Conservation (phyloP, 2,797 vertebrate genomes). For the Microctenopoma stevenorrisi region DNA sequence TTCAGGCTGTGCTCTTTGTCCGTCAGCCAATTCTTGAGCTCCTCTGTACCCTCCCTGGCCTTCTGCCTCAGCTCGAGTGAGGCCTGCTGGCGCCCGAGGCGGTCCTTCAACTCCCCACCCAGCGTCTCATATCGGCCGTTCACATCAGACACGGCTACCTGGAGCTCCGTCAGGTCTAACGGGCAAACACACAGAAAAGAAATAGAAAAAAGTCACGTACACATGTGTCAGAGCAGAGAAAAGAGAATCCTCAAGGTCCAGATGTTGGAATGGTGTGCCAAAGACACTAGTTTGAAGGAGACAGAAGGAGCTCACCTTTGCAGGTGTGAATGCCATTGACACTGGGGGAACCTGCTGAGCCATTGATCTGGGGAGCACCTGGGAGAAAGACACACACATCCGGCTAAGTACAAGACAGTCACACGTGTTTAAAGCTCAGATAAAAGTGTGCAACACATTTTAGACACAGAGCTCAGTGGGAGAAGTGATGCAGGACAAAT, state of each 20-base stretch:
- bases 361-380: slow-evolving; percentile 89
- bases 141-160: slow-evolving; percentile 92
- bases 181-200: background rate
- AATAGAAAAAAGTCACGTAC: too few relatives aligned
- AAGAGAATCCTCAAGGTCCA: too few relatives aligned
- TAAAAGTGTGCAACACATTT: background rate
- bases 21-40: slow-evolving; percentile 88
- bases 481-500: background rate
- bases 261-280: too few relatives aligned
- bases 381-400: slow-evolving; percentile 78
- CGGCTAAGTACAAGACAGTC: slow-evolving; percentile 50
- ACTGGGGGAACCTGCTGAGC: slow-evolving; percentile 87
- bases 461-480: slow-evolving; percentile 2
- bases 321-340: slow-evolving; percentile 99
- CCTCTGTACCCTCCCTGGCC: slow-evolving; percentile 83
- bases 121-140: slow-evolving; percentile 87
- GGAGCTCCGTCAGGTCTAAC: slow-evolving; percentile 95
- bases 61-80: slow-evolving; percentile 86
- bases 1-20: slow-evolving; percentile 86
- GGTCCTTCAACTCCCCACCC: slow-evolving; percentile 84
- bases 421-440: slow-evolving; percentile 18
- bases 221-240: background rate
- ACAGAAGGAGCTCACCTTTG: slow-evolving; percentile 91
- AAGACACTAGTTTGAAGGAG: background rate
- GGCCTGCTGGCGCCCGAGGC: slow-evolving; percentile 81